These are phyloP conservation scores for Apoda limacodes DNA, from an alignment of 2,888 invertebrate species.

Conservation along the genomic window DNA sequence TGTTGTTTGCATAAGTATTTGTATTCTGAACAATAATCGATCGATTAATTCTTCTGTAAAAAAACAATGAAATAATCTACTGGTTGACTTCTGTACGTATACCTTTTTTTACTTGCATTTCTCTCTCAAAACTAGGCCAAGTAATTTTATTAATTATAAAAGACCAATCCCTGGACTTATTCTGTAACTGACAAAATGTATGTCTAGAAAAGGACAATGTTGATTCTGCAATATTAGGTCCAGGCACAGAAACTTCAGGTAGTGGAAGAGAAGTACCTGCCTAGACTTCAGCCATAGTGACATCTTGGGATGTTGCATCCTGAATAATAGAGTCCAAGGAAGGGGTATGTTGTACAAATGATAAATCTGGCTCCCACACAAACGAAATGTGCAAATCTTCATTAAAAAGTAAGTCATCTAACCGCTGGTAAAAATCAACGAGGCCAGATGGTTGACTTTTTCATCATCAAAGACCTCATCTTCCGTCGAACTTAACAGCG, in stretches of 20 bases:
- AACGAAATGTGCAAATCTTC: conserved; percentile 16
- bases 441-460: conserved; percentile 12
- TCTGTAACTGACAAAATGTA: conserved; percentile 10
- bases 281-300: conserved; percentile 5
- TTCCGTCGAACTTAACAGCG: conserved; percentile 12
- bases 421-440: conserved; percentile 14
- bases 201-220: conserved; percentile 7
- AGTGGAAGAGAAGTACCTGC: conserved; percentile 5
- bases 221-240: conserved; percentile 4
- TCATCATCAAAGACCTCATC: conserved; percentile 15
- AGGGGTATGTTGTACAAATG: conserved; percentile 13
- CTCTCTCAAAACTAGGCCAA: conserved; percentile 9
- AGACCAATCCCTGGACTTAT: conserved; percentile 12
- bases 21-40: conserved; percentile 14
- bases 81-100: conserved; percentile 11
- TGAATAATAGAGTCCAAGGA: conserved; percentile 4
- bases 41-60: conserved; percentile 5
- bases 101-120: conserved; percentile 13
- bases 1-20: conserved; percentile 10
- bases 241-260: conserved; percentile 1
- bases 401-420: conserved; percentile 16
- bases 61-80: conserved; percentile 13
- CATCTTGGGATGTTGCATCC: conserved; percentile 4
- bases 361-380: conserved; percentile 16
- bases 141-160: conserved; percentile 8